phyloP scores from a whole-genome alignment of 2,113 vertebrate species.

The Pheucticus melanocephalus region DNA sequence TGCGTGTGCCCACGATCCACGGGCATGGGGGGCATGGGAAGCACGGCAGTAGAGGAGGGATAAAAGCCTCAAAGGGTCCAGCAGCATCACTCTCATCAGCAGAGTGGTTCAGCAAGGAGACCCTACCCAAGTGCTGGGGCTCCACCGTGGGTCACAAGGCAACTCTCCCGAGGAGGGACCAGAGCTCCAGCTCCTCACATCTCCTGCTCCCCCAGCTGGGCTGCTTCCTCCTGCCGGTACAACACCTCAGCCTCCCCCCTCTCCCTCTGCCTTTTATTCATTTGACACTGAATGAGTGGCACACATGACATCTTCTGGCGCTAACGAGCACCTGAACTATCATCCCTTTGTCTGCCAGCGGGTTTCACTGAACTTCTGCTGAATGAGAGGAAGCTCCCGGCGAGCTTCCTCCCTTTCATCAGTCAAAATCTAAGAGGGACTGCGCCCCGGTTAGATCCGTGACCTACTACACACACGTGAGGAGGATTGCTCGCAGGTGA shows the following conservation, averaged over 20 bases:
- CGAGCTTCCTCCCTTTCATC: conserved; percentile 13
- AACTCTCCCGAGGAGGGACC: not conserved
- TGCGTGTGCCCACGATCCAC: fast-evolving
- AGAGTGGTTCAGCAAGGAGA: not conserved
- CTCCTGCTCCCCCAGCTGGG: not conserved
- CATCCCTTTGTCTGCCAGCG: not conserved
- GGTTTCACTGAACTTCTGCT: conserved; percentile 1
- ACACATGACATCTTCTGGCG: conserved; percentile 16
- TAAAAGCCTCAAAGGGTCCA: not conserved
- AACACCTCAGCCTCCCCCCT: not conserved
- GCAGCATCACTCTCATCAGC: not conserved
- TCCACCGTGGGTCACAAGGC: not conserved
- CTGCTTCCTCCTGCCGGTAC: not conserved
- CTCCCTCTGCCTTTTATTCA: not conserved
- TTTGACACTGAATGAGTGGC: not conserved
- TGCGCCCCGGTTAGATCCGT: not conserved
- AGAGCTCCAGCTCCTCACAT: not conserved
- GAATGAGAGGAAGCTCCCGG: conserved; percentile 3
- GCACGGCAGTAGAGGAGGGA: not conserved
- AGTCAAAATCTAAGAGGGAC: not conserved
- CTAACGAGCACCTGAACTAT: not conserved
- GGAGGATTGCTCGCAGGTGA: not conserved
- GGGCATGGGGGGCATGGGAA: fast-evolving
- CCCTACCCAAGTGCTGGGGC: fast-evolving
- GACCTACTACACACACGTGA: not conserved